Percentiles rank a stretch among this genome's conserved stretches.
Evolutionary conservation across 2,797 vertebrate genomes (phyloP).

Genomic region (Crossoptilon crossoptilon): DNA sequence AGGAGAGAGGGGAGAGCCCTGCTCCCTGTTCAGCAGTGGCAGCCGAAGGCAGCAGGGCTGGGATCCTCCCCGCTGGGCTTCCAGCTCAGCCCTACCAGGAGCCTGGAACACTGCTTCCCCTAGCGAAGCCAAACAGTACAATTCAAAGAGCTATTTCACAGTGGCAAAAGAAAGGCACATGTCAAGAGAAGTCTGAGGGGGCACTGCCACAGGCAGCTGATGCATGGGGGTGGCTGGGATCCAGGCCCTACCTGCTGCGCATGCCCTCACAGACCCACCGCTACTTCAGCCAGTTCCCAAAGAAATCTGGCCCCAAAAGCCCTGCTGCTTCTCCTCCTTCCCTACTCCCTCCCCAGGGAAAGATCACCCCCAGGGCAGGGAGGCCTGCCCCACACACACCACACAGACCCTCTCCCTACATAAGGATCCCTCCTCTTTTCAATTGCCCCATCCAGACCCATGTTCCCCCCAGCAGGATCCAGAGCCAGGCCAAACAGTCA

Average conservation of each 20-base stretch:
- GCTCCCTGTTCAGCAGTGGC: background rate
- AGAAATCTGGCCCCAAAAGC: background rate
- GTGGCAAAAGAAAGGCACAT: slow-evolving; percentile 86
- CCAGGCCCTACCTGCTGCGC: background rate
- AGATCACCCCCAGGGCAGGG: background rate
- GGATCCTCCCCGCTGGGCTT: background rate
- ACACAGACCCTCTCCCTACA: background rate
- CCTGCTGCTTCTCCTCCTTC: background rate
- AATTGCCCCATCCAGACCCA: background rate
- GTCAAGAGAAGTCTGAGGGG: slow-evolving; percentile 60
- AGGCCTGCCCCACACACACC: background rate
- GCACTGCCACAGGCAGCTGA: background rate
- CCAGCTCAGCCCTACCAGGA: background rate
- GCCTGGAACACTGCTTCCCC: background rate
- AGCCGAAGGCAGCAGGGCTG: background rate
- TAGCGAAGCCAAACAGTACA: slow-evolving; percentile 23
- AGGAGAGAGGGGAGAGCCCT: background rate
- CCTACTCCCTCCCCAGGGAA: background rate
- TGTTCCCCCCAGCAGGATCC: background rate
- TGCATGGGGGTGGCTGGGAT: fast-evolving
- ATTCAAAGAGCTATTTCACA: slow-evolving; percentile 75
- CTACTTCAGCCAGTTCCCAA: background rate
- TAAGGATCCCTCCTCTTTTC: background rate
- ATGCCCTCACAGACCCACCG: background rate
- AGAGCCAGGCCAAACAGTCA: background rate